Percentiles rank a stretch among this genome's conserved stretches.
Evolutionary conservation across 2,113 vertebrate genomes (phyloP).

Genomic region (Myrmophylax atrothorax): DNA sequence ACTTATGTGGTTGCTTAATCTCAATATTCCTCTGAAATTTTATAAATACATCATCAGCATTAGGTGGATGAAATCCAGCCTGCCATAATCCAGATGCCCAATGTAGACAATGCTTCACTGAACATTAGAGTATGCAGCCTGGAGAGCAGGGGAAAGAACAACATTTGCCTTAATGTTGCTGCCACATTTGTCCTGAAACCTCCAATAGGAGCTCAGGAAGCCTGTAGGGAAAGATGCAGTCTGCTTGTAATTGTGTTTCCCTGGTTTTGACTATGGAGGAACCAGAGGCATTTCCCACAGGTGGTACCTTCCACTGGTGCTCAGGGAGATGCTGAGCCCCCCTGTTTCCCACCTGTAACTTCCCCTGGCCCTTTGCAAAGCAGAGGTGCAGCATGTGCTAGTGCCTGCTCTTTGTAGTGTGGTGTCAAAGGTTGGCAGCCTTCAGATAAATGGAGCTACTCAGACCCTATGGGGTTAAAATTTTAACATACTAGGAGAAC

Average conservation of each 20-base stretch:
- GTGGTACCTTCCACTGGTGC: neutral
- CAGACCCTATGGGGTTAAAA: neutral
- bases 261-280: neutral
- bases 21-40: conserved; percentile 9
- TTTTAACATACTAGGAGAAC: neutral
- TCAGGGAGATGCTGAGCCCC: neutral
- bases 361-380: neutral
- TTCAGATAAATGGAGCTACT: neutral
- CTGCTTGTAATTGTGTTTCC: neutral
- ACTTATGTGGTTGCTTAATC: neutral
- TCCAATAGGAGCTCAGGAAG: neutral
- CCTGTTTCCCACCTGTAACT: accelerated
- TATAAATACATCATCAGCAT: neutral
- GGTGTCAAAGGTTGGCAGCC: neutral
- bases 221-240: neutral
- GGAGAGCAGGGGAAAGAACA: neutral
- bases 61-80: neutral
- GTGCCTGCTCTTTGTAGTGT: neutral
- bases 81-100: neutral
- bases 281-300: neutral
- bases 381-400: neutral
- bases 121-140: neutral
- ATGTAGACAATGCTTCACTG: neutral
- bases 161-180: neutral
- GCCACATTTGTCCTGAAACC: neutral